Conservation (phyloP, 2,797 vertebrate species). For the Acipenser ruthenus region DNA sequence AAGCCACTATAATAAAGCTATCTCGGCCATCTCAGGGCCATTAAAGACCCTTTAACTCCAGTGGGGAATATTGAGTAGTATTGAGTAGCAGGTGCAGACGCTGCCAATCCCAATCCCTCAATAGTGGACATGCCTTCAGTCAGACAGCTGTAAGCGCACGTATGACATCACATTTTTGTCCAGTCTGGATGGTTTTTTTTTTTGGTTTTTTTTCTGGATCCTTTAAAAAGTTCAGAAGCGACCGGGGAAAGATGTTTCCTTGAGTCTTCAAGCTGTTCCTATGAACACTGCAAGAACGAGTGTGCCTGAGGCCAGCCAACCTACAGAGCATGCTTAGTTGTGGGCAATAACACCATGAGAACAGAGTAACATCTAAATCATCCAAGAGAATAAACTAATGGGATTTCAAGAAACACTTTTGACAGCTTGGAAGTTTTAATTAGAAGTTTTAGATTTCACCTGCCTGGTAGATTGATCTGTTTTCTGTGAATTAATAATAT, state of each 20-base stretch:
- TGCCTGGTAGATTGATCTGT: no score
- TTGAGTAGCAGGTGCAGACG: no score
- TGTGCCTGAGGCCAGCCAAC: conserved; percentile 76
- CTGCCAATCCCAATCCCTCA: no score
- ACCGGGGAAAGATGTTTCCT: neutral
- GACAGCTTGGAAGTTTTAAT: neutral
- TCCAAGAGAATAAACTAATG: neutral
- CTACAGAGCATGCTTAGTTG: conserved; percentile 51
- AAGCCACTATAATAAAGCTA: no score
- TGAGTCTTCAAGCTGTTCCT: conserved; percentile 14
- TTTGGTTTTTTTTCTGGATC: conserved; percentile 10
- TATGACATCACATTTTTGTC: neutral
- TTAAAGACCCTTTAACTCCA: no score
- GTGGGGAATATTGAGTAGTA: no score
- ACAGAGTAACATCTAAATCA: no score
- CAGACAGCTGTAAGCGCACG: conserved; percentile 48
- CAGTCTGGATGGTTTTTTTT: no score
- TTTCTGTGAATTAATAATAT: no score
- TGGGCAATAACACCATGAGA: neutral
- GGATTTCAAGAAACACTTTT: conserved; percentile 4
- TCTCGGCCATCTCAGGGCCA: no score
- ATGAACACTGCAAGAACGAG: conserved; percentile 17
- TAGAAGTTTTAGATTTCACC: neutral
- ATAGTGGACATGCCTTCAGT: conserved; percentile 39
- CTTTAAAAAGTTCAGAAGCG: conserved; percentile 6